A percentile compares a stretch with the other conserved stretches of the same genome.
Evolutionary conservation across 2,113 vertebrate species (phyloP).

Genomic region (human): GRCh38 chr5:174832501-174833000

Average conservation of each 20-base stretch:
- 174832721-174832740: neutral
- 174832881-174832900: neutral
- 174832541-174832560: accelerated
- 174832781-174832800: neutral
- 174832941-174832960: neutral
- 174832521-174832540: neutral
- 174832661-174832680: neutral
- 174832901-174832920: neutral
- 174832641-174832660: neutral
- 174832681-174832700: neutral
- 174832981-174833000: neutral
- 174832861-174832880: neutral
- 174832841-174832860: neutral
- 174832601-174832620: neutral
- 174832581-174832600: too few relatives aligned
- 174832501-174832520: neutral
- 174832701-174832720: neutral
- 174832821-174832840: neutral
- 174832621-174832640: accelerated
- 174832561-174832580: too few relatives aligned
- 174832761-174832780: neutral
- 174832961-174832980: neutral
- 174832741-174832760: too few relatives aligned
- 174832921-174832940: neutral
- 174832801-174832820: neutral